Evolutionary conservation across 1,140 invertebrate genomes (phyloP), one percentile per base, ranked within the genome.

Genomic region (Druon quercuslanigerum): DNA sequence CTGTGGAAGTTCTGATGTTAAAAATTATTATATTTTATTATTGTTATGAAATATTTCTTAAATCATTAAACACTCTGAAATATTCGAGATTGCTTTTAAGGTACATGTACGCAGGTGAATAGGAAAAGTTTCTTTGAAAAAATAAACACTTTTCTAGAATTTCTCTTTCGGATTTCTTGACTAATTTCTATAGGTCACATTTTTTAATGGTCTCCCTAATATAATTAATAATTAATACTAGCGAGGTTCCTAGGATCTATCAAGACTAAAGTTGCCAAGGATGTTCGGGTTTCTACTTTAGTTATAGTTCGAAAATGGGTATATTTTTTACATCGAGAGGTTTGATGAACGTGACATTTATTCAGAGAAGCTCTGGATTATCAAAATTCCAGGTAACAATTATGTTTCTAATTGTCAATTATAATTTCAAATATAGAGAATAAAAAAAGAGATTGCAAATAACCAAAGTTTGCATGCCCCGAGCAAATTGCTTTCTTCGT

Each of bases 91-190:
- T 66, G 60, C 16, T 33, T 66, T 66, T 13, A 66, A 66, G 60
- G 60, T 66, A 66, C 60, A 66, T 16, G 60, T 33, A 66, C 33
- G 60, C 46, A 66, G 57, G 40, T 66, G 20, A 60, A 19, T 60
- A 11, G 33, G 60, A 40, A 66, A 66, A 66, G 60, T 66, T 66
- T 66, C 14, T n/a, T 66, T 66, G 60, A 66, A 66, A 66, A 66
- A 66, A 66, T 66, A 66, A 66, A 66, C 60, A 66, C 46, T 66
- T 60, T 70, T 40, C 57, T 75, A 60, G 33, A 66, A 66, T 33
- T 66, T 40, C 33, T 66, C 25, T 66, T 66, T 40, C 40, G 16
- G 33, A 20, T 40, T 66, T 66, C n/a, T 54, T 7, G 3, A 3
- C 60, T 66, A 66, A 16, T 40, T 17, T 2, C 60, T 66, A 46